These are phyloP conservation scores for Sclerurus mexicanus DNA, from an alignment of 2,113 vertebrate genomes.

Conservation along the genomic window DNA sequence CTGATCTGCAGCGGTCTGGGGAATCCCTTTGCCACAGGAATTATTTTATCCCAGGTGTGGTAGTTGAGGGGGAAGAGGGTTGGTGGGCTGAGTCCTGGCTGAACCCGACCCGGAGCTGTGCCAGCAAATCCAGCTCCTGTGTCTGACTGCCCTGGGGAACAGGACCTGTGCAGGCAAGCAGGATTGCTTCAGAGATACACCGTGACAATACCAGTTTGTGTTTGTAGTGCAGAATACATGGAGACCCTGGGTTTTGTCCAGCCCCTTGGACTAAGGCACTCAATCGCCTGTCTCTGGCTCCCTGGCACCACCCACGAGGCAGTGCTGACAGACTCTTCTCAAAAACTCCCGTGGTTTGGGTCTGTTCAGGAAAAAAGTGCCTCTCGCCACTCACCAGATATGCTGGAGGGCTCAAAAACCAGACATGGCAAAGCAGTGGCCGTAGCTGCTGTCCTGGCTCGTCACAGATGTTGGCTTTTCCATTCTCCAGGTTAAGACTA, in stretches of 20 bases:
- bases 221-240: not conserved
- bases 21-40: not conserved
- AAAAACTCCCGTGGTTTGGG: not conserved
- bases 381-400: not conserved
- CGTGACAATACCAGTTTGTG: not conserved
- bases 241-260: not conserved
- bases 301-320: not conserved
- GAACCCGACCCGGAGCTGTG: not conserved
- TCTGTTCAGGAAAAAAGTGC: not conserved
- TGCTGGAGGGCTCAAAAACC: not conserved
- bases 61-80: not conserved
- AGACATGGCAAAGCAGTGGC: not conserved
- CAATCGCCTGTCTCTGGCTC: fast-evolving
- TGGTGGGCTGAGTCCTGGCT: not conserved
- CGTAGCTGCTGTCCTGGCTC: not conserved
- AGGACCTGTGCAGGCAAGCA: not conserved
- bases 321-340: not conserved
- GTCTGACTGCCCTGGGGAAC: not conserved
- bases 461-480: not conserved
- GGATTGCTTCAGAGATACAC: not conserved
- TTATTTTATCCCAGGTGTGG: not conserved
- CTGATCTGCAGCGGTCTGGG: not conserved
- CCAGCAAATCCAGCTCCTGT: not conserved
- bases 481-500: not conserved
- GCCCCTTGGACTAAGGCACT: fast-evolving